Evolutionary conservation across 2,113 vertebrate species (phyloP).

Genomic region (Phocoena sinus): DNA sequence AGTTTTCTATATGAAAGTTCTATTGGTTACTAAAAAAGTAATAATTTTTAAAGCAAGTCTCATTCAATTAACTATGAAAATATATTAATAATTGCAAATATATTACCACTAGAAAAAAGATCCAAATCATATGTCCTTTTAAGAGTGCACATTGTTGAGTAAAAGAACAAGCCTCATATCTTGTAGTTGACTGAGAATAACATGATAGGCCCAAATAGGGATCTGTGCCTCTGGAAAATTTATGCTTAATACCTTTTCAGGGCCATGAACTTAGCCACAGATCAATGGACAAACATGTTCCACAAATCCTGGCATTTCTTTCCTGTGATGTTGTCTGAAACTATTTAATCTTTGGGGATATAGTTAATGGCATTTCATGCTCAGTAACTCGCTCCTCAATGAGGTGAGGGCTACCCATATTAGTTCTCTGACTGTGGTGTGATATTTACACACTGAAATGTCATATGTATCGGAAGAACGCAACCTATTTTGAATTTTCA

Average conservation of each 20-base stretch:
- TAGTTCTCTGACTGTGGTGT: constrained; percentile 16
- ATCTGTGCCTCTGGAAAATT: not conserved
- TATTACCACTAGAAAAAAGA: not conserved
- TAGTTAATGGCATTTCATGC: constrained; percentile 46
- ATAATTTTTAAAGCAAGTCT: not conserved
- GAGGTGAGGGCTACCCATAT: not conserved
- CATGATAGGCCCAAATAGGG: not conserved
- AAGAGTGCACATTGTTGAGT: not conserved
- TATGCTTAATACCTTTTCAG: not conserved
- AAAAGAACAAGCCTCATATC: not conserved
- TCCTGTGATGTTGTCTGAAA: not conserved
- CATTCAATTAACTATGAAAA: not conserved
- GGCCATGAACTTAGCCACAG: not conserved
- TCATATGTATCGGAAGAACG: constrained; percentile 28
- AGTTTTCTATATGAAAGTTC: not conserved
- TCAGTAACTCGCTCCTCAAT: not conserved
- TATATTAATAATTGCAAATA: not conserved
- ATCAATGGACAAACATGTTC: constrained; percentile 28
- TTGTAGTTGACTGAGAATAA: not conserved
- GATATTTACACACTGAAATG: constrained; percentile 65
- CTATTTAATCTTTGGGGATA: constrained; percentile 13
- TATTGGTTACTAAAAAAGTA: not conserved
- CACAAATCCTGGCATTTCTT: constrained; percentile 35
- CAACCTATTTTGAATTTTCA: constrained; percentile 35
- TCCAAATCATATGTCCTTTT: not conserved